Evolutionary conservation across 2,888 invertebrate genomes (phyloP).

Genomic region (Polyommatus iphigenia): DNA sequence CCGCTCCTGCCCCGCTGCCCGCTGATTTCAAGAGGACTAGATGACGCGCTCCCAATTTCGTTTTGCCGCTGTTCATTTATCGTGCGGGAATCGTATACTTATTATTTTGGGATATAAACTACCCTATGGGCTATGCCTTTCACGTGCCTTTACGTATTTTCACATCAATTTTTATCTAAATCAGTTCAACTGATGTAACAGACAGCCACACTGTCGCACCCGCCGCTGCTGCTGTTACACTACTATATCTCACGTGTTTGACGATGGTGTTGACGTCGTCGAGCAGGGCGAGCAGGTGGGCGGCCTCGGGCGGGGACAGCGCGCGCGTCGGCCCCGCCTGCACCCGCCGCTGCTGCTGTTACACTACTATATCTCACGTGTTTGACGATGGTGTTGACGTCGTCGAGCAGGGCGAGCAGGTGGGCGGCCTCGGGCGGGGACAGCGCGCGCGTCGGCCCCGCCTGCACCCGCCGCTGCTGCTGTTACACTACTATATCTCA

Average conservation of each 20-base stretch:
- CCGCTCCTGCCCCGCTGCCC: too few relatives aligned
- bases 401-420: conserved; percentile 90
- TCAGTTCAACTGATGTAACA: too few relatives aligned
- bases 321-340: conserved; percentile 49
- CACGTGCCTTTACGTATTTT: too few relatives aligned
- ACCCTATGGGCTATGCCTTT: too few relatives aligned
- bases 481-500: conserved; percentile 63
- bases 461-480: conserved; percentile 67
- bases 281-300: conserved; percentile 87
- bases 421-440: conserved; percentile 85
- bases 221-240: conserved; percentile 56
- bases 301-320: conserved; percentile 83
- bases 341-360: conserved; percentile 62
- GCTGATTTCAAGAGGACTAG: too few relatives aligned
- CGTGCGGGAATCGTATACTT: too few relatives aligned
- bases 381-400: conserved; percentile 91
- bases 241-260: conserved; percentile 84
- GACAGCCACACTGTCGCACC: too few relatives aligned
- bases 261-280: conserved; percentile 92
- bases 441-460: conserved; percentile 51
- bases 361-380: conserved; percentile 79
- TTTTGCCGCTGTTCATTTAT: too few relatives aligned
- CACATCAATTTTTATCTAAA: too few relatives aligned
- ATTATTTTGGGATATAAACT: too few relatives aligned
- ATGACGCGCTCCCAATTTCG: too few relatives aligned